Conservation (phyloP, 2,888 invertebrate genomes). For the Drosophila paranaensis region DNA sequence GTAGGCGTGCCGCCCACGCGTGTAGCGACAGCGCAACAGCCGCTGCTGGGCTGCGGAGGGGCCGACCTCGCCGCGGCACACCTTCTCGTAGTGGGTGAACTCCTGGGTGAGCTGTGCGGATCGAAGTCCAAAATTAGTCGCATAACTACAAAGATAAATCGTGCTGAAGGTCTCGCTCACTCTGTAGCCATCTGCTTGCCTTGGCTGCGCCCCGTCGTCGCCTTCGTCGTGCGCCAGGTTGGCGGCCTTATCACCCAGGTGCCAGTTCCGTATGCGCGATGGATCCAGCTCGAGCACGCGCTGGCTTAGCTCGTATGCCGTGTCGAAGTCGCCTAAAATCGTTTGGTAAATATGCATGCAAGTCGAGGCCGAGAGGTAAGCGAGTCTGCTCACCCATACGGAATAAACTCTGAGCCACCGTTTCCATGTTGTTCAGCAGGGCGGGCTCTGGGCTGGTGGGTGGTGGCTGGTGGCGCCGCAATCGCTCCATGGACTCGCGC, state of each 20-base stretch:
- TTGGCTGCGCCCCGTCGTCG: constrained; percentile 27
- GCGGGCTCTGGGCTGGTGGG: constrained; percentile 41
- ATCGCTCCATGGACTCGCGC: constrained; percentile 93
- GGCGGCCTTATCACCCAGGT: constrained; percentile 59
- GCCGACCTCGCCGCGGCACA: constrained; percentile 76
- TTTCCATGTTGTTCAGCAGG: constrained; percentile 76
- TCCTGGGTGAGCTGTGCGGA: constrained; percentile 67
- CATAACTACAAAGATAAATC: constrained; percentile 12
- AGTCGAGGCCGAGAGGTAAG: constrained; percentile 28
- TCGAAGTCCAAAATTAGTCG: constrained; percentile 34
- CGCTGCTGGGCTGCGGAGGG: constrained; percentile 67
- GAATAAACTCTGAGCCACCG: constrained; percentile 74
- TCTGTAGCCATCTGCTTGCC: constrained; percentile 53
- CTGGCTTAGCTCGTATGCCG: constrained; percentile 73
- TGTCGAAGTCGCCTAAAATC: constrained; percentile 71
- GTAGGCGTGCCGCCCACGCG: constrained; percentile 55
- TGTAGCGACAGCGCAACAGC: constrained; percentile 72
- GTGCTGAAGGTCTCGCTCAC: constrained; percentile 51
- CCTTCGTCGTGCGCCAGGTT: constrained; percentile 11
- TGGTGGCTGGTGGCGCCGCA: constrained; percentile 88
- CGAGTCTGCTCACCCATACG: constrained; percentile 70
- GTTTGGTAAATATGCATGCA: constrained; percentile 43
- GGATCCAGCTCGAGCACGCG: constrained; percentile 73
- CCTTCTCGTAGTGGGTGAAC: constrained; percentile 85
- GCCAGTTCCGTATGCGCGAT: constrained; percentile 69